Evolutionary conservation across 2,888 invertebrate genomes (phyloP).

Genomic region (Cataglyphis rosenhaueri): DNA sequence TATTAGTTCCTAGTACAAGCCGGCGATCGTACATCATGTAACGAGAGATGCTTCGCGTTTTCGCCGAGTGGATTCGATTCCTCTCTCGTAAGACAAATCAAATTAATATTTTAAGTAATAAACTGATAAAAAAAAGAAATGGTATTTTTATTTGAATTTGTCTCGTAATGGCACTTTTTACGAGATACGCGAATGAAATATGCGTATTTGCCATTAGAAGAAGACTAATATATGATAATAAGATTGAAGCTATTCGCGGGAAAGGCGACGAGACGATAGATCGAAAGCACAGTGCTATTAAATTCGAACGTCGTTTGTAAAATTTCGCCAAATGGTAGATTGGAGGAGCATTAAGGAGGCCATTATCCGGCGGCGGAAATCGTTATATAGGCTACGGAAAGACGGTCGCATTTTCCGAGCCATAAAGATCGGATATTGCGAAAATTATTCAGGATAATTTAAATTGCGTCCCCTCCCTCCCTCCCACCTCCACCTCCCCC

Average conservation of each 20-base stretch:
- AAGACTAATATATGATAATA: slow-evolving; percentile 18
- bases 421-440: slow-evolving; percentile 84
- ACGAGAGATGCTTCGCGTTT: not conserved
- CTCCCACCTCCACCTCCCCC: not conserved
- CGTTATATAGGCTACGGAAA: slow-evolving; percentile 76
- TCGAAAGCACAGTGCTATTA: slow-evolving; percentile 39
- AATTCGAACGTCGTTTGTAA: slow-evolving; percentile 48
- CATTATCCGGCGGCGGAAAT: slow-evolving; percentile 78
- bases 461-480: slow-evolving; percentile 77
- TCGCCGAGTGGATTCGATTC: not conserved
- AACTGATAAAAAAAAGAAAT: not conserved
- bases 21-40: not conserved
- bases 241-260: slow-evolving; percentile 19
- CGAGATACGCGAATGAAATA: not conserved
- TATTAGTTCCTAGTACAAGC: not conserved
- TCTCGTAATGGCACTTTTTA: not conserved
- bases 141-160: not conserved
- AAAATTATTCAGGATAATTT: slow-evolving; percentile 85
- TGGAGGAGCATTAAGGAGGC: slow-evolving; percentile 74
- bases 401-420: slow-evolving; percentile 81
- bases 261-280: slow-evolving; percentile 26
- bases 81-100: not conserved
- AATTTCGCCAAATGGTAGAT: slow-evolving; percentile 55
- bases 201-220: not conserved
- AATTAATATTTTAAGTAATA: not conserved